These are phyloP conservation scores for Mus spretus DNA, from an alignment of 2,797 vertebrate genomes.

Conservation along the genomic window DNA sequence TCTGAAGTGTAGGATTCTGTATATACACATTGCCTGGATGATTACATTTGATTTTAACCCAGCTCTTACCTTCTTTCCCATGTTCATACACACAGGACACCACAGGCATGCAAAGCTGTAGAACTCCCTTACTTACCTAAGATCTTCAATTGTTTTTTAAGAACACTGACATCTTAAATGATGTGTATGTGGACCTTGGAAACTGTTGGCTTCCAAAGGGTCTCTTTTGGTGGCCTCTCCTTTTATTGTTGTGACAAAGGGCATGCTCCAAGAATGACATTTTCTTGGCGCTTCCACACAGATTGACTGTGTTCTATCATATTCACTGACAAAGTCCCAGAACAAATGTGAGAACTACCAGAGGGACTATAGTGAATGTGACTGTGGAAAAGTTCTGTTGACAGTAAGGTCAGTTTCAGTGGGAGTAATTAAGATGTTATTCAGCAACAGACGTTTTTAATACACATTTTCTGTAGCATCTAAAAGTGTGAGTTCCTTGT, in stretches of 20 bases:
- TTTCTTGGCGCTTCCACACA: not conserved
- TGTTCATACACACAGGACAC: not conserved
- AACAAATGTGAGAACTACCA: conserved; percentile 39
- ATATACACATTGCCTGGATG: not conserved
- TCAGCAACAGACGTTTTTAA: not conserved
- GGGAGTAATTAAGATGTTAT: conserved; percentile 64
- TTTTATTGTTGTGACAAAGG: not conserved
- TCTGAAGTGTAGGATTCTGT: not conserved
- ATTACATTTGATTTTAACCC: not conserved
- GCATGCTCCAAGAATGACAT: not conserved
- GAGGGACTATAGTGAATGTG: not conserved
- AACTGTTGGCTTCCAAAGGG: not conserved
- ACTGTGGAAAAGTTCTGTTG: not conserved
- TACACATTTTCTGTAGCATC: not conserved
- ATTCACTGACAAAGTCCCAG: not conserved
- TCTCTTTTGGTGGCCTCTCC: not conserved
- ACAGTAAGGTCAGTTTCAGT: conserved; percentile 32
- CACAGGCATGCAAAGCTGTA: not conserved
- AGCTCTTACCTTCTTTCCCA: not conserved
- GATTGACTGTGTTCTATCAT: not conserved
- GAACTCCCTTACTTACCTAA: conserved; percentile 36
- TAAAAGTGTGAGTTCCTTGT: not conserved
- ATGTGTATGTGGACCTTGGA: not conserved
- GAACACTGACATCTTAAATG: not conserved
- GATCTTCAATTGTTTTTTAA: not conserved